Conservation (phyloP, 2,797 vertebrate genomes). For the Schizothorax lantsangensis region DNA sequence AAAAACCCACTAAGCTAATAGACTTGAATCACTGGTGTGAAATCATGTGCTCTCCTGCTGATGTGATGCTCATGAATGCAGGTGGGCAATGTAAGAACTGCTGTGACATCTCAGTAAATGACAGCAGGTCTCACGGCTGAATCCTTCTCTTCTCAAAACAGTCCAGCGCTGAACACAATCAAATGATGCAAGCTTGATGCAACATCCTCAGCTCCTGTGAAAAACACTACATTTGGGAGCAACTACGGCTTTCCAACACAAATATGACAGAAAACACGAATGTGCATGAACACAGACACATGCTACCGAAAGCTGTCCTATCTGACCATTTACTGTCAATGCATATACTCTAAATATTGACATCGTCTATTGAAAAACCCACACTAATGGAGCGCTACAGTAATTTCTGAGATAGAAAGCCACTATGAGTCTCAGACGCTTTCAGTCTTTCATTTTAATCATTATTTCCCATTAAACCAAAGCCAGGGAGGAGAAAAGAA, state of each 20-base stretch:
- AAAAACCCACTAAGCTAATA: background rate
- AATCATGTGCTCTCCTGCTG: background rate
- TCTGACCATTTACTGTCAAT: background rate
- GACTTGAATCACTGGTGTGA: too few species aligned
- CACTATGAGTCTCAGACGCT: background rate
- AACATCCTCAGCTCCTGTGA: conserved; percentile 46
- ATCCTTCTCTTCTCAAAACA: conserved; percentile 6
- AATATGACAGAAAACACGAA: background rate
- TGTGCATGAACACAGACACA: conserved; percentile 4
- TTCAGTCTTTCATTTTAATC: background rate
- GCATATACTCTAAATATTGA: background rate
- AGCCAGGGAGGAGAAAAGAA: background rate
- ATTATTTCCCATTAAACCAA: background rate
- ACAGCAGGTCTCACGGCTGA: conserved; percentile 4
- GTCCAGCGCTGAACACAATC: conserved; percentile 44
- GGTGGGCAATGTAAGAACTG: background rate
- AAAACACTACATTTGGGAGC: background rate
- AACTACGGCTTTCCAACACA: background rate
- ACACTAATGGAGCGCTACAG: background rate
- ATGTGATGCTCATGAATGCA: background rate
- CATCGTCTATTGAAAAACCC: background rate
- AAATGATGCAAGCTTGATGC: conserved; percentile 67
- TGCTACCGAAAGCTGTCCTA: background rate
- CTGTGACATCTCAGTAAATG: background rate
- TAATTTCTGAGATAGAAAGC: background rate